Evolutionary conservation across 2,888 invertebrate species (phyloP).

Genomic region (Drosophila recens): DNA sequence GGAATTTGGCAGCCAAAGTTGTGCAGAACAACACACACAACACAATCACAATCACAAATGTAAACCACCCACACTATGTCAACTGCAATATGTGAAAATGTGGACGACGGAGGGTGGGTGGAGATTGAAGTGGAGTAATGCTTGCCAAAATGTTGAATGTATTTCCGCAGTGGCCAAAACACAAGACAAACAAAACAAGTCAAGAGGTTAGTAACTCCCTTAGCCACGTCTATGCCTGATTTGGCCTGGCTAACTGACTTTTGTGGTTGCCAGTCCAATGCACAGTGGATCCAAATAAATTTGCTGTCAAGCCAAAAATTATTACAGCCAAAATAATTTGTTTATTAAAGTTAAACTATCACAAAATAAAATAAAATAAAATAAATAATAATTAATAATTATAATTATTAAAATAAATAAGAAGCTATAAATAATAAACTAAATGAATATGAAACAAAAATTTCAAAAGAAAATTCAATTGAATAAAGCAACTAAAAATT

Average conservation of each 20-base stretch:
- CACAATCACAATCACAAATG: conserved; percentile 12
- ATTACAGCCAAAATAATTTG: neutral
- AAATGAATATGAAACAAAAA: too few species aligned
- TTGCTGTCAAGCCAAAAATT: neutral
- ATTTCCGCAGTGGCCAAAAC: conserved; percentile 72
- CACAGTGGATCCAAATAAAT: conserved; percentile 8
- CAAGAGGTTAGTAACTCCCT: conserved; percentile 22
- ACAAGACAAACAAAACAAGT: conserved; percentile 27
- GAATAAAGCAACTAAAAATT: too few species aligned
- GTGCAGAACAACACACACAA: conserved; percentile 25
- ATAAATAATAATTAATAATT: too few species aligned
- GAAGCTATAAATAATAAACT: too few species aligned
- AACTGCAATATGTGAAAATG: conserved; percentile 43
- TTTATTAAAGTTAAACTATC: too few species aligned
- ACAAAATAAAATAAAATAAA: too few species aligned
- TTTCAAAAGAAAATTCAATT: too few species aligned
- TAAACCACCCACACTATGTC: conserved; percentile 24
- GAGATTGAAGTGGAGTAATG: conserved; percentile 4
- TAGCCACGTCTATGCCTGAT: conserved; percentile 54
- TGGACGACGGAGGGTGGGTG: neutral
- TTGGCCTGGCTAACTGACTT: conserved; percentile 61
- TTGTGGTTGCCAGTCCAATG: conserved; percentile 52
- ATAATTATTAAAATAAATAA: too few species aligned
- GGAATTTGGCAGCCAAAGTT: conserved; percentile 74
- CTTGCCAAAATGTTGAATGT: conserved; percentile 76